These are phyloP conservation scores for Hippopotamus amphibius DNA, from an alignment of 2,113 vertebrate species.

Conservation along the genomic window DNA sequence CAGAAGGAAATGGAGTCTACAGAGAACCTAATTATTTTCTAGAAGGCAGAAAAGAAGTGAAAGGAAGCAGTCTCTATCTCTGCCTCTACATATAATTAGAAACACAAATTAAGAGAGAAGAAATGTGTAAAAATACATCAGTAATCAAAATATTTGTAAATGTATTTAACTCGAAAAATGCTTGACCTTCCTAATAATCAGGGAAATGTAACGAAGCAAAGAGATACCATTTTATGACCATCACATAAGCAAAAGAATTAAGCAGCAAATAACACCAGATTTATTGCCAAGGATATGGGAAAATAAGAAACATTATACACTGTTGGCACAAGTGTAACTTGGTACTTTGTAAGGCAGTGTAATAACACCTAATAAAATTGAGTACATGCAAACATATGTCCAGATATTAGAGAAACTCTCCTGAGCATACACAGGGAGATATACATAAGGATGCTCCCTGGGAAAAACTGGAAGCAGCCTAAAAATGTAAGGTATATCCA, in stretches of 20 bases:
- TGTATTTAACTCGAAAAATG: background rate
- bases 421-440: background rate
- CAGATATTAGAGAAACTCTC: background rate
- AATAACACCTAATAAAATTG: background rate
- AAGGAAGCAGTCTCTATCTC: background rate
- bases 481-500: background rate
- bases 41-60: background rate
- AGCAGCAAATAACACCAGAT: background rate
- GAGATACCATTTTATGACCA: background rate
- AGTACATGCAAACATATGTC: background rate
- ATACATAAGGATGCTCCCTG: background rate
- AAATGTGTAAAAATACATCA: background rate
- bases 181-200: background rate
- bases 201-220: background rate
- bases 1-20: background rate
- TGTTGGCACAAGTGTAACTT: background rate
- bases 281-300: slow-evolving; percentile 15
- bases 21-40: background rate
- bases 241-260: background rate
- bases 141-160: background rate
- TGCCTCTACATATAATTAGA: background rate
- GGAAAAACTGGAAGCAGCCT: background rate
- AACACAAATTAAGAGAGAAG: background rate
- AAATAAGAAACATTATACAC: background rate
- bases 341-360: background rate